A percentile compares a stretch with the other conserved stretches of the same genome.
Conservation (phyloP, 2,797 vertebrate genomes). For the Sebastes cheni region DNA sequence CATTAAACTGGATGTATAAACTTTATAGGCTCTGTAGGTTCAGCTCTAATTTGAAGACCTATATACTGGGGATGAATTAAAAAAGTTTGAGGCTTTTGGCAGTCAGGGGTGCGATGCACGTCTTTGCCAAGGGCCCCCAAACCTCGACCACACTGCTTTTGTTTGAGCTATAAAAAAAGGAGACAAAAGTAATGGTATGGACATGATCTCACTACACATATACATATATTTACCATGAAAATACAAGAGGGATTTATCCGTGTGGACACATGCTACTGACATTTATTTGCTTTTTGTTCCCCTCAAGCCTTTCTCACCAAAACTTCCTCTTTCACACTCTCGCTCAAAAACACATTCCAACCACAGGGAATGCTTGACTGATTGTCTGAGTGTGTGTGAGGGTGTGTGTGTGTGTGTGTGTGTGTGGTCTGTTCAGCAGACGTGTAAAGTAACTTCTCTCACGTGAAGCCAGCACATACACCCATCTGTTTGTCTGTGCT, state of each 20-base stretch:
- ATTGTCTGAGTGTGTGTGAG: slow-evolving; percentile 51
- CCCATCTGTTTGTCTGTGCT: slow-evolving; percentile 41
- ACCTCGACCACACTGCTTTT: neutral
- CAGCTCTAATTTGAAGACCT: neutral
- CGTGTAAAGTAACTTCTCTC: slow-evolving; percentile 53
- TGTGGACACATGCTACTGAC: neutral
- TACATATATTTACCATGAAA: neutral
- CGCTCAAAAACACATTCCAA: slow-evolving; percentile 68
- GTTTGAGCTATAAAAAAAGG: neutral
- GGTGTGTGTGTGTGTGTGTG: slow-evolving; percentile 50
- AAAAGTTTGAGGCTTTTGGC: neutral
- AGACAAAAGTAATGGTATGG: neutral
- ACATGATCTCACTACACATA: neutral
- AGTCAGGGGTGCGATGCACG: neutral
- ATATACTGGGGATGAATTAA: neutral
- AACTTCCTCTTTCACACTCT: slow-evolving; percentile 60
- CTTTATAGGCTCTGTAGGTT: neutral
- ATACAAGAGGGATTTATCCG: neutral
- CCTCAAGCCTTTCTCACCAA: slow-evolving; percentile 14
- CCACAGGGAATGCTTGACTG: slow-evolving; percentile 61
- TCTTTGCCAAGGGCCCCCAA: neutral
- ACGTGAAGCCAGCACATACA: slow-evolving; percentile 39
- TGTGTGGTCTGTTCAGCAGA: slow-evolving; percentile 52
- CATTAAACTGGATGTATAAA: neutral
- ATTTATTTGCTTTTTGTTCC: slow-evolving; percentile 16